phyloP scores from a whole-genome alignment of 2,797 vertebrate species.

The Myioborus melanocephalus region DNA sequence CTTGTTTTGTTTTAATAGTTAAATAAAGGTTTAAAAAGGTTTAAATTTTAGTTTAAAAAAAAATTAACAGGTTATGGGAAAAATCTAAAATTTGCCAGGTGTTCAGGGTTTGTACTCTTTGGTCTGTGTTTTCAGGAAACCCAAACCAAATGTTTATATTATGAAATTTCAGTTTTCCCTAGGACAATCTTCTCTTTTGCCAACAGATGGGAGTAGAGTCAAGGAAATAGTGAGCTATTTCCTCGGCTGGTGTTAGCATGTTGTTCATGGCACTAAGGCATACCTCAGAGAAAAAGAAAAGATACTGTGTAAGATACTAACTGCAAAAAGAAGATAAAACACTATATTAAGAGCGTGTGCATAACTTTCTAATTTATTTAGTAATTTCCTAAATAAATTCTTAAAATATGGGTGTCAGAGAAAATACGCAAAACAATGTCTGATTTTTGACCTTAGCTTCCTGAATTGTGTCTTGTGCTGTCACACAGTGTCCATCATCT shows the following conservation, averaged over 20 bases:
- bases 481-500: background rate
- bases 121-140: background rate
- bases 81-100: background rate
- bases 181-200: background rate
- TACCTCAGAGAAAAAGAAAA: background rate
- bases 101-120: background rate
- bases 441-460: background rate
- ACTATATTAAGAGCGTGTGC: background rate
- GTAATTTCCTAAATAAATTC: background rate
- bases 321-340: background rate
- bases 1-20: background rate
- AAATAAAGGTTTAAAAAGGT: background rate
- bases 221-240: conserved; percentile 25
- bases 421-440: background rate
- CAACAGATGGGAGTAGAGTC: conserved; percentile 71
- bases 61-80: background rate
- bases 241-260: background rate
- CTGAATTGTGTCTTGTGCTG: background rate
- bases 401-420: background rate
- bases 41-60: background rate
- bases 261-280: fast-evolving
- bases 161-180: background rate
- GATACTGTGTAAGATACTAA: background rate
- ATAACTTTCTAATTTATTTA: background rate
- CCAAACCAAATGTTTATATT: background rate